phyloP scores from a whole-genome alignment of 37 sponge, comb jelly and placozoan genomes.

The Oopsacas minuta region DNA sequence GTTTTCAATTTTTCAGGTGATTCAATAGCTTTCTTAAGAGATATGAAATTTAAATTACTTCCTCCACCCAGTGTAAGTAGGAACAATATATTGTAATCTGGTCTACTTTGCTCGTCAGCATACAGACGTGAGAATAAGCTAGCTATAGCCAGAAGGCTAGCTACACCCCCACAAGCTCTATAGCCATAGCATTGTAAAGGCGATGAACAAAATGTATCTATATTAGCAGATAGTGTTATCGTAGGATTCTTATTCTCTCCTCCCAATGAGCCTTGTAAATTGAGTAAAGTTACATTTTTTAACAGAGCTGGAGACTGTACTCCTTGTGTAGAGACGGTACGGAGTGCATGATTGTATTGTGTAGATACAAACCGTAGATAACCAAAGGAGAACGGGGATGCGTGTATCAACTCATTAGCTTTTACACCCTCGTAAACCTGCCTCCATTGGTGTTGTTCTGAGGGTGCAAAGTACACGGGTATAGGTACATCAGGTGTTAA shows the following conservation, averaged over 20 bases:
- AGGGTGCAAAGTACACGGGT: neutral
- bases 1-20: neutral
- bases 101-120: neutral
- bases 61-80: neutral
- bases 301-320: neutral
- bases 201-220: neutral
- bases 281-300: neutral
- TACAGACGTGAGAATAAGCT: neutral
- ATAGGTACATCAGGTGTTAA: neutral
- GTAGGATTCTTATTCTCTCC: neutral
- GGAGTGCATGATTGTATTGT: neutral
- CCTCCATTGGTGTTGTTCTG: neutral
- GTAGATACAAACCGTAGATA: neutral
- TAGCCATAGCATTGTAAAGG: neutral
- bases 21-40: neutral
- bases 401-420: slow-evolving; percentile 10
- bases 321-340: neutral
- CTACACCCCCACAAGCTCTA: neutral
- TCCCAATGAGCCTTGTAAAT: neutral
- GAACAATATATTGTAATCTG: neutral
- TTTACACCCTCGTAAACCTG: neutral
- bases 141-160: neutral
- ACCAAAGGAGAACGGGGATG: neutral
- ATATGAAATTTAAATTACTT: neutral
- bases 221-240: neutral